phyloP scores from a whole-genome alignment of 2,888 invertebrate genomes.

The Heteromurus nitidus region DNA sequence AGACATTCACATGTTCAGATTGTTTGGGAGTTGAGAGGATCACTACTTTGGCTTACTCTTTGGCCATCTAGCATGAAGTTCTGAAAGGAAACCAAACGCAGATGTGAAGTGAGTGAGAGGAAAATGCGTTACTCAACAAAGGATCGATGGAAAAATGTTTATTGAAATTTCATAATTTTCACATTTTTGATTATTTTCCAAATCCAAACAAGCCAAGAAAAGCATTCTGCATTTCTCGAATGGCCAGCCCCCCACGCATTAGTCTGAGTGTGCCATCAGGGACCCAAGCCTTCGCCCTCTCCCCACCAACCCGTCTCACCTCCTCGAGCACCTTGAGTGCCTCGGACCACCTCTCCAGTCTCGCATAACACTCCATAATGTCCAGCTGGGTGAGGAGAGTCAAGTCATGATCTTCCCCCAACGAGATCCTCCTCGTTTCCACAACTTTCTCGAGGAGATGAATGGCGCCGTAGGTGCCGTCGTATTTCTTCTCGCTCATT shows the following conservation, averaged over 20 bases:
- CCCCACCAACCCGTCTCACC: background rate
- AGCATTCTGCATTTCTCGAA: background rate
- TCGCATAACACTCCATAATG: background rate
- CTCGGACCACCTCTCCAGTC: background rate
- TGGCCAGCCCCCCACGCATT: no score
- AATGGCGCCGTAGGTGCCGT: background rate
- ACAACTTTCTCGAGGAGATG: background rate
- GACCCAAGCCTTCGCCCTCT: background rate
- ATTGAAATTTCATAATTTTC: no score
- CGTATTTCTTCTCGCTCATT: background rate
- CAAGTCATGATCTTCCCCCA: background rate
- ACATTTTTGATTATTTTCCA: no score
- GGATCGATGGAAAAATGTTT: no score
- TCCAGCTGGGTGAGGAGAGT: background rate
- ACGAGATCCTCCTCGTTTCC: background rate
- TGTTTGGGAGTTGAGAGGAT: no score
- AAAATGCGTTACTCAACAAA: no score
- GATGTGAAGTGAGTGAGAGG: background rate
- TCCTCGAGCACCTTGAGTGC: background rate
- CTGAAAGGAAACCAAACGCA: no score
- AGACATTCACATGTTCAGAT: no score
- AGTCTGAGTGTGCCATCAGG: no score
- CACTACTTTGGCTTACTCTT: no score
- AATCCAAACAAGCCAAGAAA: no score
- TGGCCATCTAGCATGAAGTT: no score